Conservation (phyloP, 1,140 invertebrate genomes). For the Pseudomyrmex cubaensis region DNA sequence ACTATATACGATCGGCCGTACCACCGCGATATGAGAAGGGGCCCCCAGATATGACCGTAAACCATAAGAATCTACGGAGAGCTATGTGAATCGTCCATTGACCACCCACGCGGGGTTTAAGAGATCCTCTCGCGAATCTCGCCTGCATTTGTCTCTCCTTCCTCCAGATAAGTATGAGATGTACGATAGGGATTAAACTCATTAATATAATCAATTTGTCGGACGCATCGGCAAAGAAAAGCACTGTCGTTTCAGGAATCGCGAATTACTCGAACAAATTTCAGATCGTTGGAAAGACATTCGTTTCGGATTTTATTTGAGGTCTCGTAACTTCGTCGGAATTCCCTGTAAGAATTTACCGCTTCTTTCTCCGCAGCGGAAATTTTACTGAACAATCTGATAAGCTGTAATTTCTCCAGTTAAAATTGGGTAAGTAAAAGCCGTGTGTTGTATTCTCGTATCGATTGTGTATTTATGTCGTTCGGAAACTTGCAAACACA, state of each 20-base stretch:
- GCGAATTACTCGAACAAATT: slow-evolving; percentile 67
- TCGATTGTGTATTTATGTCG: too few species aligned
- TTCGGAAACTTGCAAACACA: too few species aligned
- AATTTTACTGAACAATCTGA: slow-evolving; percentile 34
- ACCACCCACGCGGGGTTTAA: slow-evolving; percentile 66
- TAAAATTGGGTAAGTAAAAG: neutral
- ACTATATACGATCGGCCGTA: slow-evolving; percentile 38
- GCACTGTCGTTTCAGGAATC: neutral
- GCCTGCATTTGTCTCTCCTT: neutral
- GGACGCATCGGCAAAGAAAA: too few species aligned
- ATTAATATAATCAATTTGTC: too few species aligned
- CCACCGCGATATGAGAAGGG: slow-evolving; percentile 53
- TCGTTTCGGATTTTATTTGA: slow-evolving; percentile 78
- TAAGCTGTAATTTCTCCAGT: slow-evolving; percentile 14
- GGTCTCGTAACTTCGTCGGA: slow-evolving; percentile 78
- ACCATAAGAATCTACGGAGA: slow-evolving; percentile 66
- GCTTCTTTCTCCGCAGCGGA: neutral
- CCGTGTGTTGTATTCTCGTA: neutral
- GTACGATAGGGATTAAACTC: too few species aligned
- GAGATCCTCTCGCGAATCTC: slow-evolving; percentile 22
- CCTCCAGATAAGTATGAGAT: slow-evolving; percentile 19
- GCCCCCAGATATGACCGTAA: slow-evolving; percentile 64
- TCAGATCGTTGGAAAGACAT: slow-evolving; percentile 44
- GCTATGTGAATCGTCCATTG: slow-evolving; percentile 68
- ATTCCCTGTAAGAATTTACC: slow-evolving; percentile 68